Conservation (phyloP, 2,797 vertebrate species). For the Emys orbicularis region DNA sequence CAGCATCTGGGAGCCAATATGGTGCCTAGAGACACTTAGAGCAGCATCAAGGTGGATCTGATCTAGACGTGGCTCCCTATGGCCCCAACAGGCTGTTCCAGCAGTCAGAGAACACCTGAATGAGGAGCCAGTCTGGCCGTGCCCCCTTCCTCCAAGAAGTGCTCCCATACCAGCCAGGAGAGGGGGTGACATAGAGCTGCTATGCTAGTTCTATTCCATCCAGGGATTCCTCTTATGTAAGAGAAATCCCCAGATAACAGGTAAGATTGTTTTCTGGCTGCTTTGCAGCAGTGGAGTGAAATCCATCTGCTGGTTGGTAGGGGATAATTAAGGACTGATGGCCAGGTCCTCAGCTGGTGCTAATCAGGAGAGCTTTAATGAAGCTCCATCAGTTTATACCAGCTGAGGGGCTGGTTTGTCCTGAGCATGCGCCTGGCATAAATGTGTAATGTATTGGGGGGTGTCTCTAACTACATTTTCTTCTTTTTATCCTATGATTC, state of each 20-base stretch:
- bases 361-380: neutral
- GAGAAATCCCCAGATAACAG: neutral
- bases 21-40: neutral
- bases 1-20: rapidly evolving
- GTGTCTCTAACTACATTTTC: neutral
- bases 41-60: neutral
- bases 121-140: neutral
- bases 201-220: neutral
- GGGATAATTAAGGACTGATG: neutral
- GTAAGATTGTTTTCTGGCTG: neutral
- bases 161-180: neutral
- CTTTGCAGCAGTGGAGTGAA: neutral
- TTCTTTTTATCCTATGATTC: neutral
- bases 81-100: rapidly evolving
- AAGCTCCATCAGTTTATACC: neutral
- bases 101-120: neutral
- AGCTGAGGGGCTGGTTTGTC: neutral
- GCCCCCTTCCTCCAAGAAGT: neutral
- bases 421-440: neutral
- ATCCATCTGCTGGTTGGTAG: rapidly evolving
- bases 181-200: neutral
- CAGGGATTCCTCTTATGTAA: neutral
- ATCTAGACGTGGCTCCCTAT: neutral
- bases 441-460: neutral
- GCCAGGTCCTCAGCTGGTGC: neutral